Percentiles rank a stretch among this genome's conserved stretches.
Conservation (phyloP, 1,140 invertebrate genomes). For the Chrysopa pallens region DNA sequence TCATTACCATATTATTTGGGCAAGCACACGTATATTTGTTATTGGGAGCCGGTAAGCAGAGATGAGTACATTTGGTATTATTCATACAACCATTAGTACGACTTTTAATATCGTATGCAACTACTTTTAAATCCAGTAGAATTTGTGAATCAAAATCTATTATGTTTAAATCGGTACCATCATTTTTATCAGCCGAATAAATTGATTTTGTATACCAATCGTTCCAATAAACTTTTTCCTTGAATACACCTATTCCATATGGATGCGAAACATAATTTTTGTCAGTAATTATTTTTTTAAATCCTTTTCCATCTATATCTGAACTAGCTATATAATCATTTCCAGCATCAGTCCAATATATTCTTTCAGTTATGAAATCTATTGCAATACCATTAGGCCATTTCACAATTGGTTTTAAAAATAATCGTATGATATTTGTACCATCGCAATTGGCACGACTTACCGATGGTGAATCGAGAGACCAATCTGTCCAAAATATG, state of each 20-base stretch:
- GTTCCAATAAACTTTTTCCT: conserved; percentile 76
- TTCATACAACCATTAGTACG: conserved; percentile 45
- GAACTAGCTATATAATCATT: conserved; percentile 73
- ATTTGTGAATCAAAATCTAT: conserved; percentile 36
- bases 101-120: conserved; percentile 44
- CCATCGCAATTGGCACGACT: conserved; percentile 78
- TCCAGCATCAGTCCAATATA: conserved; percentile 77
- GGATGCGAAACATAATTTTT: conserved; percentile 56
- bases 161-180: conserved; percentile 33
- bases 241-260: conserved; percentile 69
- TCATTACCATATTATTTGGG: conserved; percentile 46
- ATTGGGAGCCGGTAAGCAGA: conserved; percentile 49
- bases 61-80: conserved; percentile 33
- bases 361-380: conserved; percentile 59
- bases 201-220: conserved; percentile 64
- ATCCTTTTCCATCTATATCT: conserved; percentile 62
- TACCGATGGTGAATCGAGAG: conserved; percentile 52
- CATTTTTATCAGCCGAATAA: conserved; percentile 51
- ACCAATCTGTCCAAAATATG: conserved; percentile 91
- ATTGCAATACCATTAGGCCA: conserved; percentile 82
- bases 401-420: conserved; percentile 44
- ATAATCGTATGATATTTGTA: conserved; percentile 45
- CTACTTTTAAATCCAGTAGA: conserved; percentile 65
- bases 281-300: conserved; percentile 47
- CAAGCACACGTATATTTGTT: conserved; percentile 44